Evolutionary conservation across 2,797 vertebrate genomes (phyloP).

Genomic region (Hippopotamyrus pictus): DNA sequence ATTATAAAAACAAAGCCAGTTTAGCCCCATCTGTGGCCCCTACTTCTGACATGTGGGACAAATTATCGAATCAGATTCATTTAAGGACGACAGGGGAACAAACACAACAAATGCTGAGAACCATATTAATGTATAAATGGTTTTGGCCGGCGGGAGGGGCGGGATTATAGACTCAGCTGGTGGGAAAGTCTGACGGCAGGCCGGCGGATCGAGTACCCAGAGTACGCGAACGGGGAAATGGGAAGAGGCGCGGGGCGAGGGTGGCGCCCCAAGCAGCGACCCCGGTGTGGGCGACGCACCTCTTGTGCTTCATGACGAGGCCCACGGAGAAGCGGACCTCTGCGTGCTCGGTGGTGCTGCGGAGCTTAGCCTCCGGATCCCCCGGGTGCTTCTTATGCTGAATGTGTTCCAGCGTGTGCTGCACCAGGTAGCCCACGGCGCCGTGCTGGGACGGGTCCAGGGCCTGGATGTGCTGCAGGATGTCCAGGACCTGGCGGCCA

Average conservation of each 20-base stretch:
- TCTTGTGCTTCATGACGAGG: conserved; percentile 94
- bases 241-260: not conserved
- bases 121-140: not conserved
- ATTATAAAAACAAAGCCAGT: not conserved
- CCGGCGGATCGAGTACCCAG: not conserved
- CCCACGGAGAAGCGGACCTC: conserved; percentile 86
- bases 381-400: conserved; percentile 85
- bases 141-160: not conserved
- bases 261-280: not conserved
- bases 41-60: not conserved
- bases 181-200: not conserved
- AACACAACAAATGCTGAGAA: not conserved
- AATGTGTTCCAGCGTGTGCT: conserved; percentile 94
- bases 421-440: conserved; percentile 89
- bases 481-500: conserved; percentile 82
- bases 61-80: not conserved
- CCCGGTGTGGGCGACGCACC: conserved; percentile 54
- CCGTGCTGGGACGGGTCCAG: conserved; percentile 92
- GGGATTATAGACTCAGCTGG: not conserved
- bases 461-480: conserved; percentile 93
- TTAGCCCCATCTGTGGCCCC: not conserved
- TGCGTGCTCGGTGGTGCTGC: conserved; percentile 75
- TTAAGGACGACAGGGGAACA: not conserved
- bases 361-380: conserved; percentile 78
- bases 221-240: not conserved